Base-by-base conservation (phyloP, 1,140 invertebrate genomes). In the Portunus trituberculatus region DNA sequence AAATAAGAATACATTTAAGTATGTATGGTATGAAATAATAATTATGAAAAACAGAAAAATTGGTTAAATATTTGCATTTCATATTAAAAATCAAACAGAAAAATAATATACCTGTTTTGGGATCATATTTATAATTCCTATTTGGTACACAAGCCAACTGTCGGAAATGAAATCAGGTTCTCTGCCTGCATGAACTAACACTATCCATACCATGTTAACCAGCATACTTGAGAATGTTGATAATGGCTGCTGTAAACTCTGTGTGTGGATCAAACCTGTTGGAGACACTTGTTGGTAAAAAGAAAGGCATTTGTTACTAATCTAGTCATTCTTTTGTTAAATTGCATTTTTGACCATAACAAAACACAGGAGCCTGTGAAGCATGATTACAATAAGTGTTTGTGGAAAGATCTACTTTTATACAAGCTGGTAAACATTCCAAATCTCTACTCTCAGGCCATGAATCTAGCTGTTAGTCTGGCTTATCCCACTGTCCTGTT, bases 191-290 rank as follows among this genome's bases (percentile, higher is more conserved):
- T 76, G 20, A 25, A 76, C 67, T 76, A 76, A 25, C 67, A 76
- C n/a, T 76, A 76, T 76, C 67, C 67, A 76, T 76, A 76, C 67
- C 67, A 76, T 76, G 67, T n/a, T n/a, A 76, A 7, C 67, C 67
- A n/a, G n/a, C 67, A 76, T 76, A 76, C 67, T 76, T 76, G 7
- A 76, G 20, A 59, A 20, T 76, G 67, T 76, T 76, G 67, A 76
- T 76, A 76, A 76, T 7, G n/a, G 67, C n/a, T 76, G 67, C 20
- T 76, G 67, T 76, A 76, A 76, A 20, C 20, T 76, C 67, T n/a
- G 67, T n/a, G 67, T 76, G 67, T 76, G 67, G 67, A 76, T 76
- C 67, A 76, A 76, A 76, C 67, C 67, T 76, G 67, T n/a, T 76
- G 67, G 20, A 76, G 67, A 59, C 16, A 59, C 52, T 59, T 59